A percentile compares a stretch with the other conserved stretches of the same genome.
These are phyloP conservation scores for Erebia palarica DNA, from an alignment of 2,888 invertebrate species.

Conservation along the genomic window DNA sequence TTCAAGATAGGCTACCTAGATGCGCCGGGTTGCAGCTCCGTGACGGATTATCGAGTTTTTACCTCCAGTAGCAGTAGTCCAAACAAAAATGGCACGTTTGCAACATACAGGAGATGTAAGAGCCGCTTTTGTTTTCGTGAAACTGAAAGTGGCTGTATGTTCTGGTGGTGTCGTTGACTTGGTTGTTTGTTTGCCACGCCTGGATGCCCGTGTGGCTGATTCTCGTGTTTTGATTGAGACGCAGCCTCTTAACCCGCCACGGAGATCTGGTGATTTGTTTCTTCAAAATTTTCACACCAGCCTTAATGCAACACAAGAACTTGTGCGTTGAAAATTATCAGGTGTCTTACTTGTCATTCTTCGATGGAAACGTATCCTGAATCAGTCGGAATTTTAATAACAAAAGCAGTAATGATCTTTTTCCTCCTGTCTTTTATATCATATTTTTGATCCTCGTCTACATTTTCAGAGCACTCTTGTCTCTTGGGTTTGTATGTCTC, in stretches of 20 bases:
- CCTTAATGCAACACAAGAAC: too few relatives aligned
- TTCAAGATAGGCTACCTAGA: conserved; percentile 43
- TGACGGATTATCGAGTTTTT: conserved; percentile 72
- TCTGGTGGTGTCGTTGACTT: conserved; percentile 79
- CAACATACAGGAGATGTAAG: conserved; percentile 64
- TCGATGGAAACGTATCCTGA: too few relatives aligned
- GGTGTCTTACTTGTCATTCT: too few relatives aligned
- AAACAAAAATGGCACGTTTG: conserved; percentile 68
- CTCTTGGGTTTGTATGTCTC: too few relatives aligned
- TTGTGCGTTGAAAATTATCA: too few relatives aligned
- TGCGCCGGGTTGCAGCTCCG: conserved; percentile 57
- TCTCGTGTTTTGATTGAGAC: conserved; percentile 65
- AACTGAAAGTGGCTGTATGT: conserved; percentile 79
- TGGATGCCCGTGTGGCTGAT: conserved; percentile 65
- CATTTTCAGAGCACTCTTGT: too few relatives aligned
- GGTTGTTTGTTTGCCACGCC: conserved; percentile 78
- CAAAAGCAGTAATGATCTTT: too few relatives aligned
- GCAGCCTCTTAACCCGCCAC: conserved; percentile 34
- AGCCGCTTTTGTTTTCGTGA: conserved; percentile 78
- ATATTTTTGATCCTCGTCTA: too few relatives aligned
- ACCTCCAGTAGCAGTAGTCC: conserved; percentile 57
- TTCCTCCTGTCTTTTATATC: too few relatives aligned
- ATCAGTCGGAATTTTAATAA: too few relatives aligned
- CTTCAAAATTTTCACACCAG: too few relatives aligned
- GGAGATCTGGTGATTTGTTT: not conserved